Evolutionary conservation across 2,888 invertebrate species (phyloP), one percentile per base, ranked within the genome.

Genomic region (Andrena minutula): DNA sequence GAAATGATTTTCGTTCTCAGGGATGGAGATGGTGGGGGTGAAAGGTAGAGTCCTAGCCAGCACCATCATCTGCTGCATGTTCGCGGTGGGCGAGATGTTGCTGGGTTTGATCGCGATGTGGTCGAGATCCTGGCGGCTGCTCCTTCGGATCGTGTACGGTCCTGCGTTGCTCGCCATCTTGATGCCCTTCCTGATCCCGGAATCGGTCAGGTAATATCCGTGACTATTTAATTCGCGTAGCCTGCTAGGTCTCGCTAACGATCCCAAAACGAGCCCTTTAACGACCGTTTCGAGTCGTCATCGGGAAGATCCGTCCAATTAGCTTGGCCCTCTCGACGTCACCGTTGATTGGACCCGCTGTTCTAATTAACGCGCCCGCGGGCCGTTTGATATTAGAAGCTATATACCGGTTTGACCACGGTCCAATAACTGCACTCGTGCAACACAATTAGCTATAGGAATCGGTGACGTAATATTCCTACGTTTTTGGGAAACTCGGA

Each of bases 1-100:
- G 41, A 41, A 41, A 41, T 41, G 41, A 51, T 51, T 20, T 10
- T 69, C n/a, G 32, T 60, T 77, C 66, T 83, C 94, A 97, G 96
- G 96, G 41, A 95, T 97, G 85, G 98, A 98, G 93, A 95, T 97
- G 94, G 96, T 97, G 32, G 97, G 97, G 0, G 97, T 97, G 10
- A 95, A 95, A 80, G 95, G 96, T 69, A 95, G 98, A 51, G 96
- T 97, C 26, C 93, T 97, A 53, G 96, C 96, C 4, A 96, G 97
- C 81, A 95, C 97, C 69, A 94, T 97, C 64, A 95, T 97, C 8
- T 96, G 96, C 69, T 95, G 96, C 16, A 96, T 97, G 79, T 96
- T 97, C 89, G 96, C 97, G 0, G 88, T 96, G 47, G 97, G 97
- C 0, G 96, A 97, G 90, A 95, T 96, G 1, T 90, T 95, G 0